These are phyloP conservation scores for Erythrocebus patas DNA, from an alignment of 2,113 vertebrate species.

Conservation along the genomic window DNA sequence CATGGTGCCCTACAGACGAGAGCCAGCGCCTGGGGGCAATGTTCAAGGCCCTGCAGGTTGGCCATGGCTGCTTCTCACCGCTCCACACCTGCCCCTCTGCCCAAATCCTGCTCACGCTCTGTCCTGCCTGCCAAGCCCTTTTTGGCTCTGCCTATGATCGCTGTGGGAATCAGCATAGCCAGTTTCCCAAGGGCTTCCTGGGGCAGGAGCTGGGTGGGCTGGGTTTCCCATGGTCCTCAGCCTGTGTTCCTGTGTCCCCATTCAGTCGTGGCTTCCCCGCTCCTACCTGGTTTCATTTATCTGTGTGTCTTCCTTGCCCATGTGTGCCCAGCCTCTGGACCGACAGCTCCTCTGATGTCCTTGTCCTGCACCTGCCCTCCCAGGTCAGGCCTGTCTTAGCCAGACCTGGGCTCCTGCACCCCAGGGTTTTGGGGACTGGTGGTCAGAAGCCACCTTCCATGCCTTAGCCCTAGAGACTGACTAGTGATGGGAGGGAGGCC, in stretches of 20 bases:
- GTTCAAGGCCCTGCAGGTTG: neutral
- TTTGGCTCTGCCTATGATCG: rapidly evolving
- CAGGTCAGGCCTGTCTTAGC: neutral
- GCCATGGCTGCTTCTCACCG: rapidly evolving
- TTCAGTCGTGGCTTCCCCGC: rapidly evolving
- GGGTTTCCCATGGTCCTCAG: neutral
- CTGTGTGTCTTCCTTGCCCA: neutral
- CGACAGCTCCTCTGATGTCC: neutral
- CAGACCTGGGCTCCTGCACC: neutral
- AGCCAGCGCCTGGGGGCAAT: rapidly evolving
- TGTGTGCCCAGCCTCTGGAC: rapidly evolving
- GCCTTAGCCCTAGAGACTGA: neutral
- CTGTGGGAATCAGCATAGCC: neutral
- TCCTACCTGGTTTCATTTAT: neutral
- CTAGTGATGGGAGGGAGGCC: too few species aligned
- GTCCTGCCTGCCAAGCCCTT: rapidly evolving
- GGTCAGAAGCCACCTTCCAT: too few species aligned
- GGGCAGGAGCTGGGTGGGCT: neutral
- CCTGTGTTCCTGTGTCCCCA: neutral
- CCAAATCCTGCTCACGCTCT: rapidly evolving
- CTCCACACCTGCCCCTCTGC: neutral
- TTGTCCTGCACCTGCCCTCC: rapidly evolving
- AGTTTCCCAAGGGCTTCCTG: neutral
- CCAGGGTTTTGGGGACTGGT: neutral
- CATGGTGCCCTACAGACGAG: rapidly evolving